Conservation (phyloP, 2,113 vertebrate genomes). For the Sceloporus tristichus region DNA sequence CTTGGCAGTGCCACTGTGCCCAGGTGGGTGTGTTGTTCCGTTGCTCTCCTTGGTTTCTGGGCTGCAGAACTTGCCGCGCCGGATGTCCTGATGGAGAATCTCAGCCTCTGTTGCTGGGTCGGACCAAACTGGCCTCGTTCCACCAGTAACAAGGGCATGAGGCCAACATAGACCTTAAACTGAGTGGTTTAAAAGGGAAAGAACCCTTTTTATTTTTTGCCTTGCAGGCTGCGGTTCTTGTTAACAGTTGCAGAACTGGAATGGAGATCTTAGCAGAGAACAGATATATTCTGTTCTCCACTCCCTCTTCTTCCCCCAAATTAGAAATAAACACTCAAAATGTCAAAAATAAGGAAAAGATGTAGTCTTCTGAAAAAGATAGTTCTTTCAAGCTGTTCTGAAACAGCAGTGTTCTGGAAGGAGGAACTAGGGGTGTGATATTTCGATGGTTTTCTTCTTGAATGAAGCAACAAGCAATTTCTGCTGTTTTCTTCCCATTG, state of each 20-base stretch:
- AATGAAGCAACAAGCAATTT: too few species aligned
- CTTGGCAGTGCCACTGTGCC: not conserved
- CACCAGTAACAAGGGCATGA: not conserved
- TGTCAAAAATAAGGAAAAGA: not conserved
- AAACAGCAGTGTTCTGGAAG: not conserved
- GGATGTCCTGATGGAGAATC: not conserved
- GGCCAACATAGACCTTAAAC: not conserved
- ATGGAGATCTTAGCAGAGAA: not conserved
- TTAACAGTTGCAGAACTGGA: not conserved
- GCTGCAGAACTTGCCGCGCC: not conserved
- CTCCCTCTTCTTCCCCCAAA: too few species aligned
- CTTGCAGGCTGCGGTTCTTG: not conserved
- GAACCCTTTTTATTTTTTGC: too few species aligned
- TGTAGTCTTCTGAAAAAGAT: not conserved
- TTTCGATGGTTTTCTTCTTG: too few species aligned
- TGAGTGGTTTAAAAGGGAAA: not conserved
- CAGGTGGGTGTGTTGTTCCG: not conserved
- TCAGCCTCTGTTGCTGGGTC: not conserved
- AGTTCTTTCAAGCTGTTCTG: rapidly evolving
- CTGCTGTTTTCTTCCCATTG: too few species aligned
- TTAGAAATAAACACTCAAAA: not conserved
- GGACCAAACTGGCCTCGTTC: not conserved
- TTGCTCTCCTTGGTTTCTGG: not conserved
- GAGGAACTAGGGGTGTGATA: too few species aligned
- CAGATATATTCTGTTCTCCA: too few species aligned